phyloP scores from a whole-genome alignment of 1,140 invertebrate genomes.

The Pseudomyrmex sp. region DNA sequence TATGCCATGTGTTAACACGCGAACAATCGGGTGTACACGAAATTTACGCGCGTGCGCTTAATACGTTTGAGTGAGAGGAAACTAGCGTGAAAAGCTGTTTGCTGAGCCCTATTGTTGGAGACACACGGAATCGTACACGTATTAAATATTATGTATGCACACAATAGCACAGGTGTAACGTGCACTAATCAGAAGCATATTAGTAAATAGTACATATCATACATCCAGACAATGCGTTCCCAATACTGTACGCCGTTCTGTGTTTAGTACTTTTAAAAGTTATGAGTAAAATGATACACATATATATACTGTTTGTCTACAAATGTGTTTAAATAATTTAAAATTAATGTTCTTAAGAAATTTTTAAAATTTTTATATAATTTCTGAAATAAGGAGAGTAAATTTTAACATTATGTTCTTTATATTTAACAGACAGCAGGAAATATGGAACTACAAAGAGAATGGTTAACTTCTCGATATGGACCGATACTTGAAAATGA shows the following conservation, averaged over 20 bases:
- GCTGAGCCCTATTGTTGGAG: constrained; percentile 66
- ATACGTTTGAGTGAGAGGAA: constrained; percentile 67
- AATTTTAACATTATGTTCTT: background rate
- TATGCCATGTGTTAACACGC: constrained; percentile 61
- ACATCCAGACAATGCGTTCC: constrained; percentile 49
- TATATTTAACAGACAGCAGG: background rate
- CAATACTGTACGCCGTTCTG: background rate
- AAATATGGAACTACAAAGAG: background rate
- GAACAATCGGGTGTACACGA: constrained; percentile 71
- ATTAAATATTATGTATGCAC: constrained; percentile 70
- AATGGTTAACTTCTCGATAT: background rate
- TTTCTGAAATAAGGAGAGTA: background rate
- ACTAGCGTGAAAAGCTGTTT: constrained; percentile 72
- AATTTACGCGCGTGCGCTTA: constrained; percentile 73
- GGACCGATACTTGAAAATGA: background rate
- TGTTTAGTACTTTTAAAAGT: background rate
- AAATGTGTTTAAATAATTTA: background rate
- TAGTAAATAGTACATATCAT: constrained; percentile 6
- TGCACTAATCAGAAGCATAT: constrained; percentile 52
- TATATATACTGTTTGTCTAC: background rate
- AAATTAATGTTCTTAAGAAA: background rate
- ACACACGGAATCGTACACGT: constrained; percentile 50
- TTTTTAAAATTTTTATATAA: background rate
- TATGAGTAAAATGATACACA: too few species aligned
- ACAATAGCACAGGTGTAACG: constrained; percentile 66